phyloP scores from a whole-genome alignment of 2,113 vertebrate species.

The Progne subis region DNA sequence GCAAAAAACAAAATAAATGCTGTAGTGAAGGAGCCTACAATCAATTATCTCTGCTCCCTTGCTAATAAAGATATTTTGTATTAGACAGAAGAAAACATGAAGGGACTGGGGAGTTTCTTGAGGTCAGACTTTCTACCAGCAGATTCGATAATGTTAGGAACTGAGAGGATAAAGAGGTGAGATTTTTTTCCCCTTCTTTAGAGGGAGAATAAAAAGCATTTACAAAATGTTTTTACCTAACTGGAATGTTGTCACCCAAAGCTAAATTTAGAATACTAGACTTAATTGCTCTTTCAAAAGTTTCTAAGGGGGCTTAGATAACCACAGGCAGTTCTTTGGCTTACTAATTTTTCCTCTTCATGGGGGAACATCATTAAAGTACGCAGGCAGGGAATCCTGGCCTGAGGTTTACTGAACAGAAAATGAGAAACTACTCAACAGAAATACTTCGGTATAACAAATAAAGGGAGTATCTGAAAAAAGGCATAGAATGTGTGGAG shows the following conservation, averaged over 20 bases:
- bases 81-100: not conserved
- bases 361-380: not conserved
- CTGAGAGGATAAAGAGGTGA: no score
- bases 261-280: not conserved
- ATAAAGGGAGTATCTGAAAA: not conserved
- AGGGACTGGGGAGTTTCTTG: not conserved
- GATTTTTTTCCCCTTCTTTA: not conserved
- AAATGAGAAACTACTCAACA: not conserved
- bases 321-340: not conserved
- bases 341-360: not conserved
- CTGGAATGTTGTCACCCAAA: not conserved
- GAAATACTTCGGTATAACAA: not conserved
- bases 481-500: not conserved
- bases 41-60: not conserved
- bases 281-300: not conserved
- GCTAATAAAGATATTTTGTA: not conserved
- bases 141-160: accelerated
- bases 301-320: not conserved
- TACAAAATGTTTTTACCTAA: not conserved
- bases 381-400: not conserved
- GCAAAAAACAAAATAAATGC: not conserved
- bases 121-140: not conserved
- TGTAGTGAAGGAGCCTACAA: not conserved
- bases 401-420: not conserved
- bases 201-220: not conserved